phyloP scores from a whole-genome alignment of 2,113 vertebrate species.

The Capreolus pygargus region DNA sequence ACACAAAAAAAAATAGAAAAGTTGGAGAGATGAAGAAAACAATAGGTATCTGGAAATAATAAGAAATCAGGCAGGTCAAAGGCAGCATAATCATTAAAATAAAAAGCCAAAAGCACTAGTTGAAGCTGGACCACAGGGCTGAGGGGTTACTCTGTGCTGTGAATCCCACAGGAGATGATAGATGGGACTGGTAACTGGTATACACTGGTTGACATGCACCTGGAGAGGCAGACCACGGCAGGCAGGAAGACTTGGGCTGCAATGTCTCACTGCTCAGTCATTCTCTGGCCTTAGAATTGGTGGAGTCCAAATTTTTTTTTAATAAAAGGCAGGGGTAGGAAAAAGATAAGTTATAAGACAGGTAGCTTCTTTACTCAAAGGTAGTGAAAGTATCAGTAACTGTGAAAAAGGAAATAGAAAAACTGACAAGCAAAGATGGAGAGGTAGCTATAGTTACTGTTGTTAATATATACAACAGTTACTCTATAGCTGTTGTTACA shows the following conservation, averaged over 20 bases:
- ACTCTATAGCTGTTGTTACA: not conserved
- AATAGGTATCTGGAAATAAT: not conserved
- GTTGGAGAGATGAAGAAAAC: not conserved
- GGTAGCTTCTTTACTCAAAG: not conserved
- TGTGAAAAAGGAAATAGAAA: not conserved
- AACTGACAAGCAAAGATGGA: not conserved
- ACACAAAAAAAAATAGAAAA: not conserved
- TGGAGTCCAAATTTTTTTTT: slow-evolving; percentile 78
- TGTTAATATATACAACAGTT: not conserved
- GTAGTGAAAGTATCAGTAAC: not conserved
- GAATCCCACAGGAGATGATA: not conserved
- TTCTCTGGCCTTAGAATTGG: slow-evolving; percentile 81
- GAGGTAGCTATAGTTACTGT: not conserved
- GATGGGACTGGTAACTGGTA: not conserved
- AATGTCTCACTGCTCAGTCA: slow-evolving; percentile 82
- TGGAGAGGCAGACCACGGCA: slow-evolving; percentile 54
- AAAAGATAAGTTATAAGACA: not conserved
- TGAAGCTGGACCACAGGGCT: not conserved
- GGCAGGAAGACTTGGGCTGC: slow-evolving; percentile 87
- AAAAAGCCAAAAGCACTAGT: not conserved
- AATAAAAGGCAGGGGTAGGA: not conserved
- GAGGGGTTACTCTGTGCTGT: not conserved
- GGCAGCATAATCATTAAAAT: not conserved
- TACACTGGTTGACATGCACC: not conserved
- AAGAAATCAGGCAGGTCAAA: not conserved